Conservation (phyloP, 2,113 vertebrate species). For the Apeltes quadracus region DNA sequence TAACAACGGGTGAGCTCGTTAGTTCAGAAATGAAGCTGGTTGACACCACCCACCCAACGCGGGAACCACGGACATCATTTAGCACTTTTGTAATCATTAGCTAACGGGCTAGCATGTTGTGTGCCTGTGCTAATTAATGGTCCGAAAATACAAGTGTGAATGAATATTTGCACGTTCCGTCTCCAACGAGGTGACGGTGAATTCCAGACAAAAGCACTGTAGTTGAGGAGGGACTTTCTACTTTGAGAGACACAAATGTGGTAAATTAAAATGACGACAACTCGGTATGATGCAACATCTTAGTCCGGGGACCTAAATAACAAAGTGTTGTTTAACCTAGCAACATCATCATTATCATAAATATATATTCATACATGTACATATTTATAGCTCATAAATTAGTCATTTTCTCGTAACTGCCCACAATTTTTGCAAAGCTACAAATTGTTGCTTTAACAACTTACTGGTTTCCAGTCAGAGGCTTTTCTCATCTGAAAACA, state of each 20-base stretch:
- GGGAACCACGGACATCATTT: neutral
- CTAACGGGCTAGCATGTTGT: neutral
- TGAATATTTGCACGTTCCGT: neutral
- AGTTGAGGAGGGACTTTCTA: constrained; percentile 29
- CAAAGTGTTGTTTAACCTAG: neutral
- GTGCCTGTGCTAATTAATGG: neutral
- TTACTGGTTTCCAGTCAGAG: neutral
- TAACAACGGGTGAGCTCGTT: neutral
- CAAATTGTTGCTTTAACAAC: neutral
- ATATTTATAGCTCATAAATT: neutral
- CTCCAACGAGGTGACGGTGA: constrained; percentile 29
- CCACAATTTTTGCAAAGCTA: neutral
- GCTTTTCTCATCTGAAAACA: neutral
- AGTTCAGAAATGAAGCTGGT: neutral
- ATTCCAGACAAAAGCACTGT: constrained; percentile 27
- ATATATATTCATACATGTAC: neutral
- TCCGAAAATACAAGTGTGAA: neutral
- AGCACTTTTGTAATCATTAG: neutral
- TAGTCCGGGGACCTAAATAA: neutral
- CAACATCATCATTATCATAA: neutral
- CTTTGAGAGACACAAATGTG: constrained; percentile 3
- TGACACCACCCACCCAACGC: neutral
- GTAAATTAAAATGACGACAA: constrained; percentile 6
- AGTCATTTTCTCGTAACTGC: neutral
- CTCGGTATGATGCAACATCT: neutral